Evolutionary conservation across 2,888 invertebrate species (phyloP), one percentile per base, ranked within the genome.

Genomic region (Aphidius colemani): DNA sequence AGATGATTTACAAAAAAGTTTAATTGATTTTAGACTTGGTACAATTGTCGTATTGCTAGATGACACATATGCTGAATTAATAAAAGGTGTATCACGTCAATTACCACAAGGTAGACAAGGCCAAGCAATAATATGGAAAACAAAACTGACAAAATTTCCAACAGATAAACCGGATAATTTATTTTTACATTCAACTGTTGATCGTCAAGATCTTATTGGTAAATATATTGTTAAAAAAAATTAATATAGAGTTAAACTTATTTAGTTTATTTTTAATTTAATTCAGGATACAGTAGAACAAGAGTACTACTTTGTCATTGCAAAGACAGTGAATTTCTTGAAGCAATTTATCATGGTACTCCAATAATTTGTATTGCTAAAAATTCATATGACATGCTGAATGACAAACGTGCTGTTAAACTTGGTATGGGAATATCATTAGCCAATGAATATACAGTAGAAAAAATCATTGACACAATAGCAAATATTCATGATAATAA

Each of bases 161-260:
- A 65, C 61, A 9, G 66, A 67, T 9, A 66, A 64, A n/a, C 75
- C 77, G 9, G 72, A 71, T 46, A 82, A 81, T 73, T 67, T 81
- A 44, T 76, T 78, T 55, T 57, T 80, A 53, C 66, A 69, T 18
- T 53, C 68, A 4, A 63, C 67, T 61, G 72, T 78, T 13, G 77
- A 80, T 69, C 73, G 81, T 7, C 81, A 82, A 67, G 80, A 82
- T 65, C 66, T 82, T 8, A 72, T 80, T 69, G 81, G 81, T 81
- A 73, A 70, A 66, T 59, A 10, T 57, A 46, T 61, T 50, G 10
- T 39, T n/a, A 53, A 60, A 64, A 11, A 7, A n/a, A 44, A 40
- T 18, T 61, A 53, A 66, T 59, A 11, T 62, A 2, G 13, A 18
- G 13, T 18, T 59, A 7, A 64, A 51, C 48, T 57, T 39, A 44